Base-by-base conservation (phyloP, 2,888 invertebrate species). In the Oligia strigilis region DNA sequence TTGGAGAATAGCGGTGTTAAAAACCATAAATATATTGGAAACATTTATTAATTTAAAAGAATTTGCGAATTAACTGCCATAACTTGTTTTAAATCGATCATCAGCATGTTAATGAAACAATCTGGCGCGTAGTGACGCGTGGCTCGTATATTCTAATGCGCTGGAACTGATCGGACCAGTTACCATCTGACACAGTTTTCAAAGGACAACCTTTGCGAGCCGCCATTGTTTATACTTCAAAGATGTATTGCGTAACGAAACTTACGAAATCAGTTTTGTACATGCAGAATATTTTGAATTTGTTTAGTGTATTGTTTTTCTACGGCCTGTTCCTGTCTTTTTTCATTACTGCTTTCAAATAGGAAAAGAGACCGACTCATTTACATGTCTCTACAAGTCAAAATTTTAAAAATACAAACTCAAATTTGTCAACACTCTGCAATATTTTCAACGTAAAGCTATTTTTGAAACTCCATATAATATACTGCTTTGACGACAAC, bases 121-220 rank as follows among this genome's bases (percentile, higher is more conserved):
- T 72, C 72, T 70, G 29, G 66, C 58, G 19, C 72, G 46, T 85
- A 75, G 62, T 60, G 75, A 79, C 70, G 58, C 64, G 69, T 67
- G 67, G 70, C 62, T 75, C 70, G 66, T 77, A 77, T 87, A 88
- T 78, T 82, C 80, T 81, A 90, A 80, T 83, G 78, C 77, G 70
- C 60, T 80, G 80, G 77, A 84, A 82, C 86, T 83, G 88, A 93
- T 92, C 91, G 91, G 93, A 93, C 93, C 92, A 93, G 94, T 94
- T 93, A 86, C 90, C 81, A 87, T 92, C 90, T 95, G 95, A 95
- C 96, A 96, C 90, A 96, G 93, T 94, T 96, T 93, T 91, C 88
- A 94, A 94, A 95, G 94, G 96, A 95, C 95, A 95, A 90, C 93
- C 92, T 93, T 91, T 91, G 90, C 92, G 90, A 91, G 91, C 88